These are phyloP conservation scores for Lycaena phlaeas DNA, from an alignment of 2,888 invertebrate genomes.

Conservation along the genomic window DNA sequence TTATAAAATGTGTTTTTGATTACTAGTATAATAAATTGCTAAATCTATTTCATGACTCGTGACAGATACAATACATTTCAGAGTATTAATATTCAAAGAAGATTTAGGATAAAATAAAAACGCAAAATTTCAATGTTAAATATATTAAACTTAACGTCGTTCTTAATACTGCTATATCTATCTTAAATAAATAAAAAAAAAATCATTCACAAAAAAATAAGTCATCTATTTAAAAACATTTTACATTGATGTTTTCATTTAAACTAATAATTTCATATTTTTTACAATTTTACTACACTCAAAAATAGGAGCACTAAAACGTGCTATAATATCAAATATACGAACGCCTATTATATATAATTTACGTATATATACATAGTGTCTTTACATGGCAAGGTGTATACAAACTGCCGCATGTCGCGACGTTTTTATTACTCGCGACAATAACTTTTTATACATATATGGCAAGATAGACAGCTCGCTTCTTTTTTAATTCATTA, in stretches of 20 bases:
- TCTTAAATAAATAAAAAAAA: constrained; percentile 2
- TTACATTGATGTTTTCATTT: not conserved
- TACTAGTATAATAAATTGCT: no score
- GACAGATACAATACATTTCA: no score
- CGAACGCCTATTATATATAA: no score
- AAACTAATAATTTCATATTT: not conserved
- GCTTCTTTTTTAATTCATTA: no score
- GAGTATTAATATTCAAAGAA: no score
- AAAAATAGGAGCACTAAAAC: constrained; percentile 27
- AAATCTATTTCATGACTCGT: no score
- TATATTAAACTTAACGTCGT: constrained; percentile 54
- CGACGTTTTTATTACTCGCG: not conserved
- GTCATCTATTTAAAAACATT: not conserved
- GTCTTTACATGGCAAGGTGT: not conserved
- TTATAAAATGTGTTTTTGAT: no score
- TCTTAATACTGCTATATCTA: not conserved
- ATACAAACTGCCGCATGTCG: not conserved
- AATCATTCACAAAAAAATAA: not conserved
- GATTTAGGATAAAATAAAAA: constrained; percentile 19
- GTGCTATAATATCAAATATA: constrained; percentile 19
- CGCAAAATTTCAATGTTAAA: constrained; percentile 30
- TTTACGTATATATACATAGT: not conserved
- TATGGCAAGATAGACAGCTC: no score
- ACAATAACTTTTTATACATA: no score
- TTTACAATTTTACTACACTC: constrained; percentile 8